Evolutionary conservation across 2,113 vertebrate genomes (phyloP).

Genomic region (Felis chaus): DNA sequence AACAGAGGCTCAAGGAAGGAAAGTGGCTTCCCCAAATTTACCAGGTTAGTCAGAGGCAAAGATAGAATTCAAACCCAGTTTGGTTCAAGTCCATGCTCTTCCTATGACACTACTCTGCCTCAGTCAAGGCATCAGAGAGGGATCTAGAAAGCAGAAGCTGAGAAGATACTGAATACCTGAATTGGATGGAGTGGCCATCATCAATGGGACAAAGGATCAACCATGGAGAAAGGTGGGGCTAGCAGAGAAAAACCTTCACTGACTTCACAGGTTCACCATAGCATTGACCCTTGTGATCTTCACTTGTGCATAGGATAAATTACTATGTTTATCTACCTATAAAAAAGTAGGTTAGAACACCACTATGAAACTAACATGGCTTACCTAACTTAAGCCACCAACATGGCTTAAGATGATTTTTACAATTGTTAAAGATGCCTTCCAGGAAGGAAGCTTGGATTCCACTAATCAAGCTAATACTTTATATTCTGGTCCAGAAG

Average conservation of each 20-base stretch:
- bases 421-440: neutral
- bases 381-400: neutral
- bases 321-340: neutral
- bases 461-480: neutral
- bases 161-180: neutral
- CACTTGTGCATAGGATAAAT: neutral
- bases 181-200: neutral
- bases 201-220: neutral
- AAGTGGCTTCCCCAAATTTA: neutral
- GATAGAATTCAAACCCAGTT: neutral
- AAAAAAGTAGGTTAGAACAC: neutral
- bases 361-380: neutral
- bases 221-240: neutral
- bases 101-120: neutral
- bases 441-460: neutral
- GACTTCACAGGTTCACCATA: neutral
- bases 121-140: neutral
- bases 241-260: neutral
- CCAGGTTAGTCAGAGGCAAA: neutral
- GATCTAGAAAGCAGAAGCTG: neutral
- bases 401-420: neutral
- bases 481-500: neutral
- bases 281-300: neutral
- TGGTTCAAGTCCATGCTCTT: neutral
- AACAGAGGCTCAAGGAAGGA: neutral